These are phyloP conservation scores for Drosophila mercatorum DNA, from an alignment of 2,888 invertebrate genomes.

Conservation along the genomic window DNA sequence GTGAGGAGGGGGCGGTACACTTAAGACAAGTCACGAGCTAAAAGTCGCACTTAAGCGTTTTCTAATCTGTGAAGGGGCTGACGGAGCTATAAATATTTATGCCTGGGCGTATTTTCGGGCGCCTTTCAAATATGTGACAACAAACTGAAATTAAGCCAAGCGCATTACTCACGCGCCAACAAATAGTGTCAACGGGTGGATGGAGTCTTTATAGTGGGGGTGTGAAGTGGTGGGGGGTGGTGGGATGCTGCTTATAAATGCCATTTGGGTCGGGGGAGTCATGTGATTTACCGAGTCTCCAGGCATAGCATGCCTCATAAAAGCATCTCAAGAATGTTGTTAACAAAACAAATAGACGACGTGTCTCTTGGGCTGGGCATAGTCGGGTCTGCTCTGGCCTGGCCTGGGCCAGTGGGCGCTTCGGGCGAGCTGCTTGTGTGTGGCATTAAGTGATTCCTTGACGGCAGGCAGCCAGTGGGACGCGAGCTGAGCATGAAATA, in stretches of 20 bases:
- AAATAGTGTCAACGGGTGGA: constrained; percentile 30
- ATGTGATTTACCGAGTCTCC: constrained; percentile 66
- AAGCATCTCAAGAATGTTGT: constrained; percentile 78
- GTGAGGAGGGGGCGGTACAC: constrained; percentile 42
- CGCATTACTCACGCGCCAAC: constrained; percentile 71
- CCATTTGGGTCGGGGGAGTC: constrained; percentile 45
- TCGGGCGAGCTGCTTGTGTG: constrained; percentile 28
- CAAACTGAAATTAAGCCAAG: constrained; percentile 75
- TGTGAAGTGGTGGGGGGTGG: not conserved
- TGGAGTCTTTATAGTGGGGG: not conserved
- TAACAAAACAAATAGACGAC: constrained; percentile 72
- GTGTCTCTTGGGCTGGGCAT: constrained; percentile 15
- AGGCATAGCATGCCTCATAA: constrained; percentile 70
- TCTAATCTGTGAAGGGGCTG: constrained; percentile 72
- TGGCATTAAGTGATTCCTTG: constrained; percentile 68
- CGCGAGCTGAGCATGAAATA: constrained; percentile 32
- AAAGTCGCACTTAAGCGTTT: constrained; percentile 81
- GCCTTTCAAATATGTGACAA: constrained; percentile 71
- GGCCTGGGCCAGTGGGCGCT: not conserved
- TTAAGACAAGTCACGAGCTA: constrained; percentile 82
- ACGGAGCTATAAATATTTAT: constrained; percentile 71
- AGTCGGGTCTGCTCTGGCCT: not conserved
- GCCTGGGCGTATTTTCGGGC: constrained; percentile 41
- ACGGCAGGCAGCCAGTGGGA: constrained; percentile 7
- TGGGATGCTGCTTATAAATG: constrained; percentile 6